Evolutionary conservation across 1,140 invertebrate genomes (phyloP).

Genomic region (Zophobas atratus): DNA sequence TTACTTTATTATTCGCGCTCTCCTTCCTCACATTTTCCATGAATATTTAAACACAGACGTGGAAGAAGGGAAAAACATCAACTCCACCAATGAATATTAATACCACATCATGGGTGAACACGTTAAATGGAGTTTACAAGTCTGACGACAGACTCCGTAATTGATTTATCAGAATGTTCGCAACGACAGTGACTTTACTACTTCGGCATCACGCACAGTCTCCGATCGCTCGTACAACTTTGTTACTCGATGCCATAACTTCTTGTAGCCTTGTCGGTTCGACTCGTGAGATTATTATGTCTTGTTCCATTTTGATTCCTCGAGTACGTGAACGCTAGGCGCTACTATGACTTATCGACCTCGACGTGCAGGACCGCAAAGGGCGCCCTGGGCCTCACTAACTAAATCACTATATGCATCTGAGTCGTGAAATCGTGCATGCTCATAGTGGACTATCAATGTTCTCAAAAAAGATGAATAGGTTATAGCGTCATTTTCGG

Average conservation of each 20-base stretch:
- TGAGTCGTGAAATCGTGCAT: no score
- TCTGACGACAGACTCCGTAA: slow-evolving; percentile 45
- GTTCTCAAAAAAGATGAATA: no score
- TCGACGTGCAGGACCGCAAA: no score
- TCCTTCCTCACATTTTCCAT: slow-evolving; percentile 28
- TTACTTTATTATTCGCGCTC: no score
- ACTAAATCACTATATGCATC: no score
- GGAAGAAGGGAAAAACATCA: neutral
- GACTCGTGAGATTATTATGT: slow-evolving; percentile 14
- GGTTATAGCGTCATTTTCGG: no score
- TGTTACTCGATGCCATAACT: slow-evolving; percentile 25
- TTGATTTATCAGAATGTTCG: slow-evolving; percentile 49
- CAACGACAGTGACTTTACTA: neutral
- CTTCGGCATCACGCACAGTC: slow-evolving; percentile 16
- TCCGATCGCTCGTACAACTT: slow-evolving; percentile 24
- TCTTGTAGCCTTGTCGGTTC: slow-evolving; percentile 37
- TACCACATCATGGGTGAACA: neutral
- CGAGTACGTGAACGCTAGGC: neutral
- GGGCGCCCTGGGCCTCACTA: no score
- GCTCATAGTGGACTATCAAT: no score
- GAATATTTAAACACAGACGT: slow-evolving; percentile 14
- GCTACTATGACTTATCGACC: no score
- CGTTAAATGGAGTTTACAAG: slow-evolving; percentile 43
- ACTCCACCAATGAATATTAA: neutral
- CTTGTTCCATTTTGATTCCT: slow-evolving; percentile 7